These are phyloP conservation scores for Ectropis crepuscularia DNA, from an alignment of 2,888 invertebrate species.

Conservation along the genomic window DNA sequence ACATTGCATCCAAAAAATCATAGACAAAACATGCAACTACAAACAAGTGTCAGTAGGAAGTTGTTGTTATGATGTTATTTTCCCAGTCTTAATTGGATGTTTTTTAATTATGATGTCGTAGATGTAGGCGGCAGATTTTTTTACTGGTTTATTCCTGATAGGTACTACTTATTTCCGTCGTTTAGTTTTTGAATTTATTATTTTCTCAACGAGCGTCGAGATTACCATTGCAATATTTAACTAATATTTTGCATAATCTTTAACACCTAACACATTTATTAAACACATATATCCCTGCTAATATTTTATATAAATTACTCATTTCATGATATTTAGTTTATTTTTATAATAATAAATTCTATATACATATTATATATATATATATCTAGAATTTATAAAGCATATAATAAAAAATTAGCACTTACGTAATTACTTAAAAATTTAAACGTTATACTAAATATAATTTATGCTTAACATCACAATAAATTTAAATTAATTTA, in stretches of 20 bases:
- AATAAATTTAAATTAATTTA: constrained; percentile 59
- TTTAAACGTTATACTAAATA: constrained; percentile 49
- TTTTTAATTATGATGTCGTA: no score
- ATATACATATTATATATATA: constrained; percentile 18
- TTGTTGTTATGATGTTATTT: no score
- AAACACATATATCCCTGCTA: constrained; percentile 24
- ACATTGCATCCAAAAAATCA: no score
- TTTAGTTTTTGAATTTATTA: not conserved
- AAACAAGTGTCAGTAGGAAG: no score
- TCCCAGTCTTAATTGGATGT: no score
- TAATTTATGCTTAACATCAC: constrained; percentile 47
- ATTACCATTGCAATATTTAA: not conserved
- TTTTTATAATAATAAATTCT: constrained; percentile 8
- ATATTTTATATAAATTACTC: constrained; percentile 20
- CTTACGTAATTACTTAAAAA: constrained; percentile 7
- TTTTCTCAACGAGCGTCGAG: not conserved
- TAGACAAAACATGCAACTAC: no score
- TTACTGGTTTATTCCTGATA: no score
- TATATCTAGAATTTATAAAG: constrained; percentile 18
- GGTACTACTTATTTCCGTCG: not conserved
- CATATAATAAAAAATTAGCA: constrained; percentile 20
- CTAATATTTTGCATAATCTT: constrained; percentile 2
- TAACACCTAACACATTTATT: constrained; percentile 20
- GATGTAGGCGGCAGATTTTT: no score
- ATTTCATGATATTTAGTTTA: constrained; percentile 20